Evolutionary conservation across 1,140 invertebrate species (phyloP), one percentile per base, ranked within the genome.

Genomic region (Euglossa dilemma): DNA sequence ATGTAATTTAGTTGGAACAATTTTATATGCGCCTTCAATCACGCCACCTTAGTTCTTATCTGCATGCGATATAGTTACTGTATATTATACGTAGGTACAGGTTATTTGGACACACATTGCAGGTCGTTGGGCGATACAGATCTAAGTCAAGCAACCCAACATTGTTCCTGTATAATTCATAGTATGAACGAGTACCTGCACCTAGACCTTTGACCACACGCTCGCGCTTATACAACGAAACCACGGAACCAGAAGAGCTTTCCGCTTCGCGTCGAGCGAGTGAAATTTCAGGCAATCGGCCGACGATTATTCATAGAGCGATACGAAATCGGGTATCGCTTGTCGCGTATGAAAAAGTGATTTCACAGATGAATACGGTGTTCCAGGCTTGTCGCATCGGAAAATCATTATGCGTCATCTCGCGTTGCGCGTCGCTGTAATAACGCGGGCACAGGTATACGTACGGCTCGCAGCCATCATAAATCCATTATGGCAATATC

Each of bases 401-500:
- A 86, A 87, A 86, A 87, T 87, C 85, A 87, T 87, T 87, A 86
- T 57, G 59, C 79, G 36, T 59, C 56, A 59, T 85, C 80, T 69
- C 70, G 57, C 59, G 36, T 69, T n/a, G 71, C 56, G 8, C 20
- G 64, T 43, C 54, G 50, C 20, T 45, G 79, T 81, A 64, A 85
- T 86, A 86, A 76, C 79, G 56, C 83, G 54, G 64, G 45, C 80
- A 61, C 70, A 56, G n/a, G 59, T 75, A 54, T 43, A 23, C 64
- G 64, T 86, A 85, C 64, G 54, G 28, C 77, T 67, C 63, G 85
- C 78, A 57, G 84, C 85, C 80, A 87, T 87, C 84, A 85, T 87
- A 87, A 87, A 85, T 86, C 85, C 85, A 87, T 87, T 85, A 87
- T 75, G 85, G 73, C 74, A 86, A 81, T 77, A 87, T 87, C 85